Base-by-base conservation (phyloP, 2,888 invertebrate genomes). In the Acronicta psi region DNA sequence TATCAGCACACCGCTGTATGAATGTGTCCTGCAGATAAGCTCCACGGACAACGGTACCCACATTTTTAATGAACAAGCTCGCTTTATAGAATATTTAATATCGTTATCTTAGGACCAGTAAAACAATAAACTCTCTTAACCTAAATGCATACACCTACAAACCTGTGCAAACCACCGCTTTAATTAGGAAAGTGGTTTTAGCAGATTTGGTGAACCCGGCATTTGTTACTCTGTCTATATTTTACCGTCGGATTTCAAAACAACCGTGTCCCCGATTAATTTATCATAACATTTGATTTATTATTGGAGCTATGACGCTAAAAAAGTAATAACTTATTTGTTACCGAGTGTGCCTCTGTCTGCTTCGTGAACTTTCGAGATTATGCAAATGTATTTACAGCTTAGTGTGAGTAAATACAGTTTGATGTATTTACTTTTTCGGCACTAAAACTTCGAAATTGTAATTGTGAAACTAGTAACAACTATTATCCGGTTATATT, bases 1-100 rank as follows among this genome's bases (percentile, higher is more conserved):
- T 90, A 91, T 85, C 85, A 86, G 86, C 83, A 80, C 82, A 81
- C 80, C 68, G 73, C 79, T 76, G 79, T 82, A 81, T 83, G 86
- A 85, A 86, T 89, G 83, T 84, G 81, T 83, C 79, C 82, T 80
- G 79, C 75, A 80, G 80, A 84, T 80, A 81, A 82, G 77, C 77
- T 77, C 69, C 69, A 75, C 60, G 70, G 68, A 72, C 78, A 74
- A 68, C 64, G 58, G 56, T 42, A 49, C 45, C 46, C 58, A 50
- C 63, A 68, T 72, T 73, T 75, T 75, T 75, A 77, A 80, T 67
- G 58, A 75, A 78, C 64, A 64, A 57, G 56, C 62, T 57, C 36
- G 47, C 54, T 61, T 54, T 47, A 43, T 57, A 41, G 52, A 57
- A 63, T 63, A 74, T 63, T 70, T 65, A 56, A n/a, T 63, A 54